Percentiles rank a stretch among this genome's conserved stretches.
These are phyloP conservation scores for Cyprinus carpio DNA, from an alignment of 2,113 vertebrate species.

Conservation along the genomic window DNA sequence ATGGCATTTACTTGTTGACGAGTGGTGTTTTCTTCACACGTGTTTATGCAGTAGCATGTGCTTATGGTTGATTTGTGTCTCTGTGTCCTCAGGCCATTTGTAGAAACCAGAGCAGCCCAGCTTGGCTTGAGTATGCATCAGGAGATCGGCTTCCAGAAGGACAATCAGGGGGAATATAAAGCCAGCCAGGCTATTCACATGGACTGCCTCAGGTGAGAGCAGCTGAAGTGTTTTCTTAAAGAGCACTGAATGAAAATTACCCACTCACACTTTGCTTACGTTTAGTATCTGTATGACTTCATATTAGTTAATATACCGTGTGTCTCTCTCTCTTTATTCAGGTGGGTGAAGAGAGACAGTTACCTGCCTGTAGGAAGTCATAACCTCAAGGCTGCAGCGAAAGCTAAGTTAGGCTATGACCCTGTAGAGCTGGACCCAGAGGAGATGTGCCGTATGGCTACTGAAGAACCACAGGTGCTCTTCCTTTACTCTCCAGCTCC, in stretches of 20 bases:
- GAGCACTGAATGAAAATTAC: neutral
- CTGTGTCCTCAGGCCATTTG: constrained; percentile 84
- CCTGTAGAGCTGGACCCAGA: constrained; percentile 97
- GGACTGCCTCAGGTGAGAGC: constrained; percentile 90
- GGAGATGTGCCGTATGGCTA: constrained; percentile 99
- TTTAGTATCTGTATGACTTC: neutral
- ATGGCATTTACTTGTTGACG: neutral
- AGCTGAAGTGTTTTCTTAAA: neutral
- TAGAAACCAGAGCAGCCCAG: constrained; percentile 85
- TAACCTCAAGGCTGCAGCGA: constrained; percentile 96
- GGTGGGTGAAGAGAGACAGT: constrained; percentile 99
- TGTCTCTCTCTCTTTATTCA: constrained; percentile 58
- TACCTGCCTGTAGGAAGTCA: constrained; percentile 97
- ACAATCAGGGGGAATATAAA: constrained; percentile 95
- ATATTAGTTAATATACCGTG: neutral
- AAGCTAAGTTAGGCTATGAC: constrained; percentile 95
- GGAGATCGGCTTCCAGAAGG: constrained; percentile 97
- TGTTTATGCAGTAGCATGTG: neutral
- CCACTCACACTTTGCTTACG: neutral
- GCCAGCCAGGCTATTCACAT: constrained; percentile 94
- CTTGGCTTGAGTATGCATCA: constrained; percentile 88
- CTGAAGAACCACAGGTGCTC: constrained; percentile 90
- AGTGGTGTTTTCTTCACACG: neutral
- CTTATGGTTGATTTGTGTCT: neutral
- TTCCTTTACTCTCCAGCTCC: neutral